A percentile compares a stretch with the other conserved stretches of the same genome.
Conservation (phyloP, 64 coral and sea anemone species). For the Dendronephthya gigantea region DNA sequence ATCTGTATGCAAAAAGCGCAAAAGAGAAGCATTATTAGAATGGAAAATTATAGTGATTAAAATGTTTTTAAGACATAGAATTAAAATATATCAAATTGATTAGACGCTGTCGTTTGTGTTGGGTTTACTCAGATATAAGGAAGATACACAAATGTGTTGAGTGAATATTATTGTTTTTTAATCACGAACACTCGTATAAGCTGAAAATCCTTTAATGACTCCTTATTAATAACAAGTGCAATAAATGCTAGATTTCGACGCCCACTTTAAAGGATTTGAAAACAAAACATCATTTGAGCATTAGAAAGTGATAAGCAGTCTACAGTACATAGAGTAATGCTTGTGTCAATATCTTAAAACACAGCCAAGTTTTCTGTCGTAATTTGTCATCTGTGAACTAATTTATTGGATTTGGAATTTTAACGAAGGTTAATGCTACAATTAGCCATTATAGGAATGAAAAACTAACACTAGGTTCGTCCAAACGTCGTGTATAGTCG, state of each 20-base stretch:
- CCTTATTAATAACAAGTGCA: not conserved
- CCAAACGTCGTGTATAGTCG: no score
- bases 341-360: not conserved
- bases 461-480: not conserved
- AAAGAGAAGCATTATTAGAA: no score
- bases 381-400: not conserved
- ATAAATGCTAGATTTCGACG: not conserved
- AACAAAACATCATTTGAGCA: not conserved
- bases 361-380: not conserved
- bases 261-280: not conserved
- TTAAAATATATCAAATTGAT: no score
- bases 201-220: not conserved
- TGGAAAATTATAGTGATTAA: no score
- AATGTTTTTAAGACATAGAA: no score
- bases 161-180: no score
- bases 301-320: not conserved
- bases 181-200: no score
- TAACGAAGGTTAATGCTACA: not conserved
- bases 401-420: not conserved
- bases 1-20: no score
- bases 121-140: no score
- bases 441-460: not conserved
- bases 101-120: no score
- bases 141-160: no score
- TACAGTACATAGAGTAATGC: not conserved